Conservation (phyloP, 2,797 vertebrate genomes). For the Coregonus sp. region DNA sequence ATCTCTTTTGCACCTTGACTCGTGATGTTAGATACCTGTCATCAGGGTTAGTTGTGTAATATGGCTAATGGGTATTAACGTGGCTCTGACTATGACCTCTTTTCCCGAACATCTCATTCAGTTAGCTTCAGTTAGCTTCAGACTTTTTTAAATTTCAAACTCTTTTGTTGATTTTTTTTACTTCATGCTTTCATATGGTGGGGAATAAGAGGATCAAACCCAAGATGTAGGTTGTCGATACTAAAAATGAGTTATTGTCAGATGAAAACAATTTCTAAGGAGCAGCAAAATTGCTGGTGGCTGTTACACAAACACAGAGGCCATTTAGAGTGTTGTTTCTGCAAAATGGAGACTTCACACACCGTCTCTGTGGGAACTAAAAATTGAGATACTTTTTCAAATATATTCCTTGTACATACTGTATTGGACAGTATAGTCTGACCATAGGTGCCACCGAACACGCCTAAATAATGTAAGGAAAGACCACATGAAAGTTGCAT, state of each 20-base stretch:
- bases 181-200: constrained; percentile 38
- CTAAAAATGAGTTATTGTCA: constrained; percentile 48
- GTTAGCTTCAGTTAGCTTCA: background rate
- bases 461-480: background rate
- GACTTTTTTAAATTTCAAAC: background rate
- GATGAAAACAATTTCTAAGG: constrained; percentile 38
- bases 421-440: background rate
- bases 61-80: background rate
- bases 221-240: constrained; percentile 51
- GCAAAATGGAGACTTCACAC: background rate
- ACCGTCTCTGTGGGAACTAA: background rate
- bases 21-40: background rate
- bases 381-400: background rate
- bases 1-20: background rate
- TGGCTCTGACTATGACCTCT: constrained; percentile 13
- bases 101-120: constrained; percentile 17
- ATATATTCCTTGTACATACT: background rate
- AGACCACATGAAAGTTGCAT: background rate
- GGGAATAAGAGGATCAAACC: constrained; percentile 52
- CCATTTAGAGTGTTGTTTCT: constrained; percentile 6
- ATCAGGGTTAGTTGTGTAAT: background rate
- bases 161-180: constrained; percentile 18
- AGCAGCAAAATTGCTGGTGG: constrained; percentile 12
- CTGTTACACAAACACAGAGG: background rate
- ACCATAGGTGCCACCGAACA: background rate